Base-by-base conservation (phyloP, 2,888 invertebrate species). In the Gryllus longicercus region DNA sequence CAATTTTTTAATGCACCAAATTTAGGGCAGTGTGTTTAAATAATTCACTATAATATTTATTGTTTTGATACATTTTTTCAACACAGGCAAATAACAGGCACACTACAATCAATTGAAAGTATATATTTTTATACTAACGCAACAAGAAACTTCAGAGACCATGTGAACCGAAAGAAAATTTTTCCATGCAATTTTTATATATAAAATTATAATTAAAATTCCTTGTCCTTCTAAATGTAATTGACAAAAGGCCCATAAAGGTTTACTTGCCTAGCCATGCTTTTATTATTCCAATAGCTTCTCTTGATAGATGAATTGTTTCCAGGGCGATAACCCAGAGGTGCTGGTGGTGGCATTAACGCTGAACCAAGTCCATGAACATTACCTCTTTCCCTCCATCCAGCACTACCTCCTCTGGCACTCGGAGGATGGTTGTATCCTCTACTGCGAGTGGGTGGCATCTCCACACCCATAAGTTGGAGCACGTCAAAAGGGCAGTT, bases 361-460 rank as follows among this genome's bases (percentile, higher is more conserved):
- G 78, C 74, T 11, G 78, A 63, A n/a, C n/a, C n/a, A 16, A 25
- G 11, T 16, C 74, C 78, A 79, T 78, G 77, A 76, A 78, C 63
- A 77, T 76, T 75, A n/a, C 81, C 81, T 50, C 82, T 77, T 51
- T 81, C 79, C 79, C 80, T 77, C 81, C 81, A 78, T 50, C 79
- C 78, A 38, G 81, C 80, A 63, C 63, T 63, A 23, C 80, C 80
- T 76, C 80, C 77, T 50, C 80, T 79, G 75, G 80, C 81, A n/a
- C 79, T 78, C n/a, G 63, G 76, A 76, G 77, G 79, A 75, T 81
- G 79, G 49, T 76, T 79, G 51, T 77, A 81, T 51, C 76, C 51
- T 76, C 80, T 79, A 63, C 77, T 81, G 23, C 82, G 81, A 10
- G 80, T 78, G 38, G 81, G 80, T 50, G 82, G 82, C 79, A 82